Evolutionary conservation across 1,140 invertebrate genomes (phyloP), one percentile per base, ranked within the genome.

Genomic region (Mizuhopecten yessoensis): DNA sequence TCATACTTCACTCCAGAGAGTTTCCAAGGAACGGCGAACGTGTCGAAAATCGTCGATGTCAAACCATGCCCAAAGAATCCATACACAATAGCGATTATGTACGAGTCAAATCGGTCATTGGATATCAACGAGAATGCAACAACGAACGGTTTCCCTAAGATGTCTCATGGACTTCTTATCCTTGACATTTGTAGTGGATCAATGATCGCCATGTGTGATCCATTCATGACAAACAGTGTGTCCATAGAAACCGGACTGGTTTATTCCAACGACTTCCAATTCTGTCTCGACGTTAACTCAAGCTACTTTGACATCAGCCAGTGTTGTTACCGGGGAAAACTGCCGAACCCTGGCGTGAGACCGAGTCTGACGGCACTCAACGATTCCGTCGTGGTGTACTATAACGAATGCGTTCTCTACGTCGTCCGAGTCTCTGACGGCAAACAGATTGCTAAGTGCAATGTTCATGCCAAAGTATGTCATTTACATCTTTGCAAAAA

Each of bases 261-360:
- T 0, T 96, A 96, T 92, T 92, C 94, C 20, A 86, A 91, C 13
- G 94, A 95, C 89, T 94, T 93, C 75, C 91, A 89, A 9, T 90
- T 96, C 90, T 96, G 96, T 88, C 39, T 96, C 15, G 95, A 96
- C 87, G 33, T 90, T 13, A n/a, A 93, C 29, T 95, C 95, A 33
- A 94, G 94, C 89, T 92, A 96, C 20, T 96, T 94, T 89, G 93
- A 96, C 88, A 93, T 95, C 5, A 33, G n/a, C 23, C 91, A 92
- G 9, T 93, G 94, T 29, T 89, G 88, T 42, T 95, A 93, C 87
- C 86, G 92, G 0, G 90, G 93, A 13, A 92, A 93, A 36, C 33
- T 96, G n/a, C 42, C 49, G 3, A 87, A 87, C 34, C 93, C 91
- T 11, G 89, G 89, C 0, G 89, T 86, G 0, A 93, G 87, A 13